These are phyloP conservation scores for Lateolabrax maculatus DNA, from an alignment of 2,797 vertebrate species.

Conservation along the genomic window DNA sequence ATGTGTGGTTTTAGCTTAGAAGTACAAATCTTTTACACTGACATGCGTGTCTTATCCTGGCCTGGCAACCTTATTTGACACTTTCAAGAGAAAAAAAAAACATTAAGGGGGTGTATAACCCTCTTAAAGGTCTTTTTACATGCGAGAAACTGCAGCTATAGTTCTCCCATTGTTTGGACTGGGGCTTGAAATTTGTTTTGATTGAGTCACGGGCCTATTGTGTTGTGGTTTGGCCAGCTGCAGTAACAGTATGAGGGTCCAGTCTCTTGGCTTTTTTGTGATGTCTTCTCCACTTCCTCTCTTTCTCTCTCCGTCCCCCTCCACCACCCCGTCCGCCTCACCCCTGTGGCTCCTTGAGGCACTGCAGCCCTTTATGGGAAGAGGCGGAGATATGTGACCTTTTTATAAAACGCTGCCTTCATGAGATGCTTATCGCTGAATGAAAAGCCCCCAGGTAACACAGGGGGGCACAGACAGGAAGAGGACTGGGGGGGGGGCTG, in stretches of 20 bases:
- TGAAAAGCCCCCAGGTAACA: constrained; percentile 60
- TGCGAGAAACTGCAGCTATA: constrained; percentile 43
- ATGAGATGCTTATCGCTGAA: constrained; percentile 64
- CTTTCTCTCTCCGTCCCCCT: constrained; percentile 1
- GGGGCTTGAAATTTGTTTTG: constrained; percentile 67
- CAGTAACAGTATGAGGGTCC: constrained; percentile 79
- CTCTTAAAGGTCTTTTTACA: constrained; percentile 45
- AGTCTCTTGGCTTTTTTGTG: constrained; percentile 72
- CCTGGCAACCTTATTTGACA: constrained; percentile 40
- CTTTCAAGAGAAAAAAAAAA: constrained; percentile 7
- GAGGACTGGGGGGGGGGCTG: constrained; percentile 25
- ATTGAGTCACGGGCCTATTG: constrained; percentile 79
- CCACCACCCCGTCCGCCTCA: background rate
- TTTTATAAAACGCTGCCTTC: constrained; percentile 45
- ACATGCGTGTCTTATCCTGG: constrained; percentile 11
- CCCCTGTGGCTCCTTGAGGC: constrained; percentile 47
- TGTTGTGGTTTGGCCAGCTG: constrained; percentile 77
- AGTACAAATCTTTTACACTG: constrained; percentile 33
- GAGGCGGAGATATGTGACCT: constrained; percentile 47
- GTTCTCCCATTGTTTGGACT: constrained; percentile 76
- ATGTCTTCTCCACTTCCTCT: constrained; percentile 77
- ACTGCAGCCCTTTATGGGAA: constrained; percentile 30
- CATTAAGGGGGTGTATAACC: background rate
- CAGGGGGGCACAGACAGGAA: constrained; percentile 41
- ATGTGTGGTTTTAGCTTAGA: constrained; percentile 44